Percentiles rank a stretch among this genome's conserved stretches.
phyloP scores from a whole-genome alignment of 2,888 invertebrate species.

The Dendrolimus houi region DNA sequence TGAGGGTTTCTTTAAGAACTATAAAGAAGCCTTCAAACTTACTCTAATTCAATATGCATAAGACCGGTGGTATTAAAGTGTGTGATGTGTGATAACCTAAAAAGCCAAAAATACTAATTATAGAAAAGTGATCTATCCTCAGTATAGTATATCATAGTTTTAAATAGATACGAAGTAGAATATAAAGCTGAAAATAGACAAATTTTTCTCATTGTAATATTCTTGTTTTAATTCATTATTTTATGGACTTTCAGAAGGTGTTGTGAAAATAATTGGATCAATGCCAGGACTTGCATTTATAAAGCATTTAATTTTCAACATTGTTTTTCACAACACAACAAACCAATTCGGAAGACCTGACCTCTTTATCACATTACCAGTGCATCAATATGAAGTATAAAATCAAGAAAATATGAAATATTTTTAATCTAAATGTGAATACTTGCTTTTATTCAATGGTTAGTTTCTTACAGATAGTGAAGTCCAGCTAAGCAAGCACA shows the following conservation, averaged over 20 bases:
- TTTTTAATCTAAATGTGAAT: background rate
- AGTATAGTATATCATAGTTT: too few species aligned
- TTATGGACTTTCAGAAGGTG: conserved; percentile 52
- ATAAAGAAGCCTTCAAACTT: too few species aligned
- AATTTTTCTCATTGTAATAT: too few species aligned
- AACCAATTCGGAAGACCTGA: conserved; percentile 77
- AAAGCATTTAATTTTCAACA: conserved; percentile 77
- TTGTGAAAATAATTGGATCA: conserved; percentile 77
- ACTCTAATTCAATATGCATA: too few species aligned
- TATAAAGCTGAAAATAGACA: too few species aligned
- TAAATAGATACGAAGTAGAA: too few species aligned
- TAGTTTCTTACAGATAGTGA: conserved; percentile 75
- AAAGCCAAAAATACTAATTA: too few species aligned
- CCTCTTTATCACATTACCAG: conserved; percentile 78
- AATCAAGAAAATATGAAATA: background rate
- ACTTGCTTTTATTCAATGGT: conserved; percentile 33
- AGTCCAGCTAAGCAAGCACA: conserved; percentile 77
- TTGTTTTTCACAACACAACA: conserved; percentile 76
- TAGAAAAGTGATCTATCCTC: too few species aligned
- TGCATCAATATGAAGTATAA: conserved; percentile 77
- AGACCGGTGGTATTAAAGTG: too few species aligned
- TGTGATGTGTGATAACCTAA: too few species aligned
- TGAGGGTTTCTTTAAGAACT: too few species aligned
- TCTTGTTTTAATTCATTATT: too few species aligned
- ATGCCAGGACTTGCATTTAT: conserved; percentile 76